A percentile compares a stretch with the other conserved stretches of the same genome.
phyloP scores from a whole-genome alignment of 2,888 invertebrate species.

The Cerceris rybyensis region DNA sequence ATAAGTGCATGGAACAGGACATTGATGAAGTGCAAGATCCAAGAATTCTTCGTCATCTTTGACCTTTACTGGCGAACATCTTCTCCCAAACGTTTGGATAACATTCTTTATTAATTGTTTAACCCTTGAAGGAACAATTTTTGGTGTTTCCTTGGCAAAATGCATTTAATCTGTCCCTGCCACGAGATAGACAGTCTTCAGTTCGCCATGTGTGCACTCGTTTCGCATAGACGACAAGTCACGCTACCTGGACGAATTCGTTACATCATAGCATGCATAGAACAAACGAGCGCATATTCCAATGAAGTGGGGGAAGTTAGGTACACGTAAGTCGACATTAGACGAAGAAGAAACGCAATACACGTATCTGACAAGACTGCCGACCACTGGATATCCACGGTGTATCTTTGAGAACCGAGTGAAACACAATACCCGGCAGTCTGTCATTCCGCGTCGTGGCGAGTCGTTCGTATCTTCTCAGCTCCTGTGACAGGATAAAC shows the following conservation, averaged over 20 bases:
- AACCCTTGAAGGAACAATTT: too few relatives aligned
- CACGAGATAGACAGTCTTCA: too few relatives aligned
- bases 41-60: too few relatives aligned
- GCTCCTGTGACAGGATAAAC: conserved; percentile 31
- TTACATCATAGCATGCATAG: conserved; percentile 67
- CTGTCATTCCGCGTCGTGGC: conserved; percentile 57
- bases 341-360: conserved; percentile 36
- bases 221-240: conserved; percentile 45
- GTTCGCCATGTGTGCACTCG: background rate
- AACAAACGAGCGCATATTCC: conserved; percentile 25
- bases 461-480: conserved; percentile 32
- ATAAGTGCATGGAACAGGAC: too few relatives aligned
- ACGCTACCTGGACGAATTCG: conserved; percentile 73
- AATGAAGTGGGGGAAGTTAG: conserved; percentile 7
- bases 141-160: too few relatives aligned
- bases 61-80: too few relatives aligned
- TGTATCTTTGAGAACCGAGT: conserved; percentile 54
- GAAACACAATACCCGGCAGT: conserved; percentile 69
- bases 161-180: too few relatives aligned
- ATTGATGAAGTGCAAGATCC: too few relatives aligned
- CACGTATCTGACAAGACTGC: conserved; percentile 43
- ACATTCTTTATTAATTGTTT: too few relatives aligned
- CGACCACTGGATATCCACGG: conserved; percentile 55
- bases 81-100: too few relatives aligned
- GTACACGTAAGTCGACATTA: conserved; percentile 33